Conservation (phyloP, 1,140 invertebrate genomes). For the Copidosoma floridanum region DNA sequence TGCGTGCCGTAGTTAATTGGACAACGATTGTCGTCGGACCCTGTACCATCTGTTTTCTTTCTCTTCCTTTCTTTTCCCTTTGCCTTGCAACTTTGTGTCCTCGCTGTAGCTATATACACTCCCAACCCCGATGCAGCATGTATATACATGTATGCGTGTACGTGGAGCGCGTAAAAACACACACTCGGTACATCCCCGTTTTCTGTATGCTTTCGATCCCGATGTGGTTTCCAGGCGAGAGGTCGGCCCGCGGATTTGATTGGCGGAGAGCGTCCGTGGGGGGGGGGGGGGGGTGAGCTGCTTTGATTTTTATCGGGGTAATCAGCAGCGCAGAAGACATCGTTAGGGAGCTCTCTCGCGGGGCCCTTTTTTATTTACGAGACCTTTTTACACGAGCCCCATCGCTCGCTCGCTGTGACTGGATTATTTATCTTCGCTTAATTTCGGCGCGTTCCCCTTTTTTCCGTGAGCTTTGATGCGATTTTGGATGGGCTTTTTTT, state of each 20-base stretch:
- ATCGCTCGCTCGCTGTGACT: too few relatives aligned
- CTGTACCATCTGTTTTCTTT: not conserved
- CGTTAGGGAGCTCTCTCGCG: not conserved
- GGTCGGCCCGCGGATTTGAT: conserved; percentile 10
- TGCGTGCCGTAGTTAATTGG: conserved; percentile 48
- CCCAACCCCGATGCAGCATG: not conserved
- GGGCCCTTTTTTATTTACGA: not conserved
- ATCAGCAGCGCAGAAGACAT: conserved; percentile 10
- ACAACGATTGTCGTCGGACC: conserved; percentile 42
- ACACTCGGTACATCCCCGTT: too few relatives aligned
- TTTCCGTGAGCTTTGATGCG: too few relatives aligned
- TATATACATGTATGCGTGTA: too few relatives aligned
- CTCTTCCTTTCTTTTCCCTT: not conserved
- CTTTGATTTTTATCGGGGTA: conserved; percentile 21
- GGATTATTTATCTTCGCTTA: not conserved
- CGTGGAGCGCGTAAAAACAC: too few relatives aligned
- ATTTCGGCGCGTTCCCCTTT: too few relatives aligned
- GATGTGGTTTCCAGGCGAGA: too few relatives aligned
- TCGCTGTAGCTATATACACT: too few relatives aligned
- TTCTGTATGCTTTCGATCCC: too few relatives aligned
- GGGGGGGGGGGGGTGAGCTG: not conserved
- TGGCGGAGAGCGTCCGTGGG: too few relatives aligned
- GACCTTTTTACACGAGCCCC: not conserved
- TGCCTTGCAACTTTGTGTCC: not conserved
- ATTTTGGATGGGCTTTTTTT: too few relatives aligned